A percentile compares a stretch with the other conserved stretches of the same genome.
These are phyloP conservation scores for Melanerpes formicivorus DNA, from an alignment of 2,113 vertebrate species.

Conservation along the genomic window DNA sequence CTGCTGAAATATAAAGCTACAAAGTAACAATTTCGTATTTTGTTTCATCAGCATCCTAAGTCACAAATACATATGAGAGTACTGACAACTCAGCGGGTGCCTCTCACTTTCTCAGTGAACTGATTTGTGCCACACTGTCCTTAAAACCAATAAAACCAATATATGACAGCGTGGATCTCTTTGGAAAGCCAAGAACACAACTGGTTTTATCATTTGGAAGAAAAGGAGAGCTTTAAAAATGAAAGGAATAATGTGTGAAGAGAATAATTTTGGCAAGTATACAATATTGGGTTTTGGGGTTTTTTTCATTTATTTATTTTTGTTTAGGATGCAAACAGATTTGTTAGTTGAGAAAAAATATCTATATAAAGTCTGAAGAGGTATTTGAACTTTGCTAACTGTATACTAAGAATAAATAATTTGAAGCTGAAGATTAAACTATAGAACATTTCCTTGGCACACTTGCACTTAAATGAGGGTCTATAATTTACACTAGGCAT, in stretches of 20 bases:
- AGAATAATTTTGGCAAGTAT: neutral
- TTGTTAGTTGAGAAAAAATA: neutral
- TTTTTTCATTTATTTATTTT: neutral
- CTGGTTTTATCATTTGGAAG: neutral
- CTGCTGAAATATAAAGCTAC: neutral
- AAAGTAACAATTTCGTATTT: neutral
- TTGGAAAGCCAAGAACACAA: neutral
- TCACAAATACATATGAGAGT: neutral
- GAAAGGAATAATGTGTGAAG: neutral
- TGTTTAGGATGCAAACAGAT: neutral
- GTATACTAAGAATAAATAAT: neutral
- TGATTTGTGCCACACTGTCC: conserved; percentile 2
- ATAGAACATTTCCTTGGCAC: neutral
- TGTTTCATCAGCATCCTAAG: neutral
- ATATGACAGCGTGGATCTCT: neutral
- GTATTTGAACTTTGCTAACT: neutral
- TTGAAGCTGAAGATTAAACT: neutral
- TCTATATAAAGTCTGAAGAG: neutral
- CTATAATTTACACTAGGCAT: neutral
- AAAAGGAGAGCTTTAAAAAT: conserved; percentile 1
- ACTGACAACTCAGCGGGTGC: neutral
- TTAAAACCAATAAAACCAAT: conserved; percentile 26
- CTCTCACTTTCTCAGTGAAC: neutral
- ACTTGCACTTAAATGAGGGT: neutral
- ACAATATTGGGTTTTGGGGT: neutral